phyloP scores from a whole-genome alignment of 2,113 vertebrate species.

The Lynx canadensis region DNA sequence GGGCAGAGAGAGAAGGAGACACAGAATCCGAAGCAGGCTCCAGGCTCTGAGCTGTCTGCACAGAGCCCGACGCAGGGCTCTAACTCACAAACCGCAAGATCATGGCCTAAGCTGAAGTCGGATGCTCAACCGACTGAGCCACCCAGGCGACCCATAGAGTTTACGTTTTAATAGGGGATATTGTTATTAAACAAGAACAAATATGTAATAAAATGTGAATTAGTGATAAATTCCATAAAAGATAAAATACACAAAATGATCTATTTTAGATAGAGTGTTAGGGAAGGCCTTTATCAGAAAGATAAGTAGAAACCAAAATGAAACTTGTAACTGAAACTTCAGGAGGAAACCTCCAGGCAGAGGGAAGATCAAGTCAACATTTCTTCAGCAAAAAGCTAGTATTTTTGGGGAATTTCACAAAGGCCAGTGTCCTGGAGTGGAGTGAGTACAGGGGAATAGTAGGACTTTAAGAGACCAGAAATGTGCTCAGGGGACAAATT shows the following conservation, averaged over 20 bases:
- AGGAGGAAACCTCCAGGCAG: neutral
- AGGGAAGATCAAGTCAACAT: neutral
- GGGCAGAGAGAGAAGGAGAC: too few species aligned
- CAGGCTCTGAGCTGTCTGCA: too few species aligned
- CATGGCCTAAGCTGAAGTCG: too few species aligned
- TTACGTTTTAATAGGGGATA: neutral
- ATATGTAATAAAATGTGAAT: neutral
- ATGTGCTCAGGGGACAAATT: neutral
- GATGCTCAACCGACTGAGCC: too few species aligned
- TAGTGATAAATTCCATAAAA: neutral
- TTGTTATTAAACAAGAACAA: neutral
- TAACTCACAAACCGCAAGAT: too few species aligned
- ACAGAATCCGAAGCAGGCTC: too few species aligned
- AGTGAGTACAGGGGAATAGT: neutral
- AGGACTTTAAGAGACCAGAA: neutral
- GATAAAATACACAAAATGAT: neutral
- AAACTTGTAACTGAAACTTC: neutral
- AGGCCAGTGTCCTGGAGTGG: neutral
- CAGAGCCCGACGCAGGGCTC: too few species aligned
- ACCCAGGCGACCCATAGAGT: neutral
- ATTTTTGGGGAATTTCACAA: neutral
- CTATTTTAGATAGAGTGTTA: neutral
- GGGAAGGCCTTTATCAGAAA: neutral
- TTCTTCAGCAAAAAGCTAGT: neutral
- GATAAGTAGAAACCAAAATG: neutral